Conservation (phyloP, 2,797 vertebrate genomes). For the Catharus ustulatus region DNA sequence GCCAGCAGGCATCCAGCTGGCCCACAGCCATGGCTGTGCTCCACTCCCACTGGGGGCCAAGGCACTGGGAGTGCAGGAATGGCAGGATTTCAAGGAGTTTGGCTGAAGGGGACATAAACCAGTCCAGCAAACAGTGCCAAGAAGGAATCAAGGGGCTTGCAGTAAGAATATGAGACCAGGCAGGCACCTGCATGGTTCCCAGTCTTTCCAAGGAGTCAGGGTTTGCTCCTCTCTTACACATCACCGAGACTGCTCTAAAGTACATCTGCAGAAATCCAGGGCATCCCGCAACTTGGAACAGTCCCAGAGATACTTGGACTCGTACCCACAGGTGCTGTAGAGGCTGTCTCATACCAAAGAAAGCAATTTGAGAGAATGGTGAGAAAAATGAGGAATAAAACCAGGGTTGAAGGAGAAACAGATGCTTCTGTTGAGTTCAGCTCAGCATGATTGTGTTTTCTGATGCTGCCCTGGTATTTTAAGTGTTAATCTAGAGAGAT, state of each 20-base stretch:
- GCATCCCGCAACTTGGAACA: not conserved
- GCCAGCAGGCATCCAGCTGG: not conserved
- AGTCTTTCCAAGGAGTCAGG: not conserved
- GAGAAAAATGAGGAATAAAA: not conserved
- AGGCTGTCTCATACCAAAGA: not conserved
- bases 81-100: conserved; percentile 20
- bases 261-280: not conserved
- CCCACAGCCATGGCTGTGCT: not conserved
- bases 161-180: not conserved
- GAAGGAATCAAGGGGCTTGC: not conserved
- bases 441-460: not conserved
- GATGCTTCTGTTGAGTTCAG: not conserved
- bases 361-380: not conserved
- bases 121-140: not conserved
- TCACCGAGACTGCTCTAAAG: not conserved
- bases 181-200: not conserved
- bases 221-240: not conserved
- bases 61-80: not conserved
- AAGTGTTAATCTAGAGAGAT: not conserved
- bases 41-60: not conserved
- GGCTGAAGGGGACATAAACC: not conserved
- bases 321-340: not conserved
- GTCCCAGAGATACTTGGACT: not conserved
- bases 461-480: not conserved
- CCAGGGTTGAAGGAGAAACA: not conserved